phyloP scores from a whole-genome alignment of 30 jellyfish, hydroid and myxozoan species.

The Aurelia sp. region DNA sequence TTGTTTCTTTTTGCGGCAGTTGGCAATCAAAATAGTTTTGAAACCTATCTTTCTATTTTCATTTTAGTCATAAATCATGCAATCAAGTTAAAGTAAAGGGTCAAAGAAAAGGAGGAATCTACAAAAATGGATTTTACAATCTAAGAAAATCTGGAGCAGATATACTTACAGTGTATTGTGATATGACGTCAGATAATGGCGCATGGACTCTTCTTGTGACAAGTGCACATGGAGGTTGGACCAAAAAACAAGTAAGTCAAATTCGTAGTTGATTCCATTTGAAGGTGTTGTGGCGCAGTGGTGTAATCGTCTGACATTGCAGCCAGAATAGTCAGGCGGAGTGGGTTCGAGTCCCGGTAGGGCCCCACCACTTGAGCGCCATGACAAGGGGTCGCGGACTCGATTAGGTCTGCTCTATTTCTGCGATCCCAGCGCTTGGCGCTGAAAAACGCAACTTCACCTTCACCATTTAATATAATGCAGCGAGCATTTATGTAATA shows the following conservation, averaged over 20 bases:
- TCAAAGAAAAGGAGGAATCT: slow-evolving; percentile 59
- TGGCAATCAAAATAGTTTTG: background rate
- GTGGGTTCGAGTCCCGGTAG: no score
- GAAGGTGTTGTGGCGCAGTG: no score
- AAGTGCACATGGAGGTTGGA: slow-evolving; percentile 85
- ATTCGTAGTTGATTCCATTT: background rate
- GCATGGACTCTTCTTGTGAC: slow-evolving; percentile 97
- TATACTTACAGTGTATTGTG: slow-evolving; percentile 82
- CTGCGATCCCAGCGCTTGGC: no score
- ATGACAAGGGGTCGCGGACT: no score
- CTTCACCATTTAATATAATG: background rate
- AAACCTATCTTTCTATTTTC: background rate
- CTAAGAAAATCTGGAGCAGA: slow-evolving; percentile 17
- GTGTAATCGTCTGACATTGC: no score
- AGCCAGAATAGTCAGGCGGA: no score
- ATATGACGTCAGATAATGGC: slow-evolving; percentile 77
- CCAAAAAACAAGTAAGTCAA: slow-evolving; percentile 71
- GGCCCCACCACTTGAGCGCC: no score
- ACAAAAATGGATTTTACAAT: slow-evolving; percentile 83
- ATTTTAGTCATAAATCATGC: slow-evolving; percentile 86
- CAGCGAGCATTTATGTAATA: no score
- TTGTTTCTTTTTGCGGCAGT: background rate
- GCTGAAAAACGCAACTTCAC: no score
- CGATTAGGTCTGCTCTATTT: no score
- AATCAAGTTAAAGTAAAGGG: slow-evolving; percentile 84